Evolutionary conservation across 2,113 vertebrate species (phyloP), one percentile per base, ranked within the genome.

Genomic region (Eretmochelys imbricata): DNA sequence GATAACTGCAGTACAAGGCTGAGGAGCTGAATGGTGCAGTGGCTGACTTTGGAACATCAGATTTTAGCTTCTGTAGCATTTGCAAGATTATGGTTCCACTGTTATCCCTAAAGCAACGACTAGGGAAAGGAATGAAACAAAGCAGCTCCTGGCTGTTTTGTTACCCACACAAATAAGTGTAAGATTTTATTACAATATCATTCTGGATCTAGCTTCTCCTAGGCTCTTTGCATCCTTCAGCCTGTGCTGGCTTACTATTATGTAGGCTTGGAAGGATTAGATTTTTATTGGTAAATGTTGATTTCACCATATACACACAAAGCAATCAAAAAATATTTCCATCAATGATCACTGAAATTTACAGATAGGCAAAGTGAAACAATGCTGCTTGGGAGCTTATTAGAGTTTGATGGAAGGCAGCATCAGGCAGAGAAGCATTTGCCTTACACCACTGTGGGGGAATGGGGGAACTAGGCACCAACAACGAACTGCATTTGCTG

Each of bases 131-230:
- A 79, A 65, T 0, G 11, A 76, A 59, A 46, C 1, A 0, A 82
- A 4, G 87, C 29, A 49, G 78, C 62, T 51, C 76, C 85, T 75
- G 51, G 13, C 20, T 1, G 9, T 7, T 72, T 11, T 27, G 75
- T 31, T 25, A 25, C 31, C 22, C 0, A 1, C 35, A 72, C 46
- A 48, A 25, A 75, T 16, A 9, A 5, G 9, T 10, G 0, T 4
- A 9, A 2, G 24, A 54, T 29, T 38, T 65, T 53, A 13, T 0
- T 1, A 53, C 35, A 0, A 0, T 1, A 55, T 19, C 8, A 6
- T 17, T 46, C 82, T 53, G 51, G 27, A 1, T 42, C 35, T 42
- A n/a, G 69, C n/a, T 38, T 75, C 38, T 38, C 19, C 69, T 19
- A 5, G 20, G 35, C 20, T 42, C n/a, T 42, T 75, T 20, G n/a